Percentiles rank a stretch among this genome's conserved stretches.
Conservation (phyloP, 2,888 invertebrate genomes). For the Lamellibrachia columna region DNA sequence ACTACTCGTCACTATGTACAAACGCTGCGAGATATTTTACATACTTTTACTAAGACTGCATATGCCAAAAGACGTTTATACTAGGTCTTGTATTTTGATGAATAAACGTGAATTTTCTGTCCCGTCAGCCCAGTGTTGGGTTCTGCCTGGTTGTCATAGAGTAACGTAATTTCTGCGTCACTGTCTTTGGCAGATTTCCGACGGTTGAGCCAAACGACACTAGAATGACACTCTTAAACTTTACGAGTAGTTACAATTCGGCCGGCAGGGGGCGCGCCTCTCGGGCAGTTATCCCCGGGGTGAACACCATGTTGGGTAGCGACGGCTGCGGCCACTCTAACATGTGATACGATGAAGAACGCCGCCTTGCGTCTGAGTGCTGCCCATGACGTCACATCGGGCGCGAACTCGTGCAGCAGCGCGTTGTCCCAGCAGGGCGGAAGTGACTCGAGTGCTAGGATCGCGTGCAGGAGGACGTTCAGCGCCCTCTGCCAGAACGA, state of each 20-base stretch:
- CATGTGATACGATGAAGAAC: slow-evolving; percentile 39
- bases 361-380: slow-evolving; percentile 30
- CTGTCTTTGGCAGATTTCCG: slow-evolving; percentile 32
- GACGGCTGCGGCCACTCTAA: slow-evolving; percentile 40
- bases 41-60: slow-evolving; percentile 7
- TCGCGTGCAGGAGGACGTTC: background rate
- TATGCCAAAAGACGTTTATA: background rate
- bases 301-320: slow-evolving; percentile 41
- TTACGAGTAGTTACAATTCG: slow-evolving; percentile 39
- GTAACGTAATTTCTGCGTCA: slow-evolving; percentile 13
- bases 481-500: slow-evolving; percentile 12
- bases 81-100: background rate
- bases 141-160: background rate
- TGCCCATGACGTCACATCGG: background rate
- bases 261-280: slow-evolving; percentile 38
- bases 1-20: background rate
- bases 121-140: background rate
- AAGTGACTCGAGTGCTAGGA: background rate
- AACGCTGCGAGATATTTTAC: slow-evolving; percentile 5
- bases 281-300: slow-evolving; percentile 40
- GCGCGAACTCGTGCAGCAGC: background rate
- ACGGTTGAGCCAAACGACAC: slow-evolving; percentile 46
- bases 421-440: background rate
- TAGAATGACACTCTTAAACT: slow-evolving; percentile 43
- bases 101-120: slow-evolving; percentile 12